Evolutionary conservation across 1,140 invertebrate genomes (phyloP).

Genomic region (Rhyzopertha dominica): DNA sequence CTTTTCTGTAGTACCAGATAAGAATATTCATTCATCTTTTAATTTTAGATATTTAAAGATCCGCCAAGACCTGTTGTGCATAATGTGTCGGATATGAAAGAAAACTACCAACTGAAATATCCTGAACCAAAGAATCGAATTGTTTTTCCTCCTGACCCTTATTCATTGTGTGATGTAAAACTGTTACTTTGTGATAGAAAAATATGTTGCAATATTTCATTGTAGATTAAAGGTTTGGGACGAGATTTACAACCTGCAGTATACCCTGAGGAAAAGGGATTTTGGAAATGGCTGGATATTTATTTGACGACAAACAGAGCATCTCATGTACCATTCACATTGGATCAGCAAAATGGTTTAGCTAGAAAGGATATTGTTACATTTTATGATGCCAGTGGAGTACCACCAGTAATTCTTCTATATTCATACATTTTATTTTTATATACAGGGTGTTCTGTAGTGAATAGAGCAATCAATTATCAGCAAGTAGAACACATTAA

Average conservation of each 20-base stretch:
- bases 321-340: slow-evolving; percentile 31
- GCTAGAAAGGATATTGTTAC: slow-evolving; percentile 39
- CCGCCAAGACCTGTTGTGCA: slow-evolving; percentile 27
- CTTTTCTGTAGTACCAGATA: no score
- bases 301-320: slow-evolving; percentile 39
- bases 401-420: slow-evolving; percentile 27
- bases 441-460: no score
- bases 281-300: slow-evolving; percentile 39
- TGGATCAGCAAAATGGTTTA: slow-evolving; percentile 28
- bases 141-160: slow-evolving; percentile 24
- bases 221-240: slow-evolving; percentile 32
- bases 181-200: no score
- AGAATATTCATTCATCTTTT: no score
- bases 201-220: no score
- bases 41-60: slow-evolving; percentile 28
- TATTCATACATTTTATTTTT: slow-evolving; percentile 4
- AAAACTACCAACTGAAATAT: slow-evolving; percentile 23
- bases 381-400: slow-evolving; percentile 32
- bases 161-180: slow-evolving; percentile 26
- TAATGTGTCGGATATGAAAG: slow-evolving; percentile 36
- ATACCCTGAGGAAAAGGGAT: slow-evolving; percentile 31
- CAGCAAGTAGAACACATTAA: no score
- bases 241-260: slow-evolving; percentile 37
- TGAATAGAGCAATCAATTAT: no score
- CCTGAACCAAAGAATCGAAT: background rate